These are phyloP conservation scores for Cygnus buccinator DNA, from an alignment of 2,113 vertebrate genomes.

Conservation along the genomic window DNA sequence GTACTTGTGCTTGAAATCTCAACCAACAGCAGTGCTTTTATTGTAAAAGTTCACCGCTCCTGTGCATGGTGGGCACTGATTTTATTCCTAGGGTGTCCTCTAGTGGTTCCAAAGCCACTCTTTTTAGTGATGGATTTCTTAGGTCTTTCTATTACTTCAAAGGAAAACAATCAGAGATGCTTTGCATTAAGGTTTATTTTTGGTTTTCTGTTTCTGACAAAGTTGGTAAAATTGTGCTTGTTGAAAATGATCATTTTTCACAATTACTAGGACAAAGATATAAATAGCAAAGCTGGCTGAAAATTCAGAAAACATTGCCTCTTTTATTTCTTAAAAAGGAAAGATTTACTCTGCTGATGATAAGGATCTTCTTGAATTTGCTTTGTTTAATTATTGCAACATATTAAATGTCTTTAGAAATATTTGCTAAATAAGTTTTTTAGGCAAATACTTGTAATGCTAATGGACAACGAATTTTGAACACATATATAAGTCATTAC, in stretches of 20 bases:
- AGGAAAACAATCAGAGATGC: background rate
- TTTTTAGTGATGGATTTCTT: background rate
- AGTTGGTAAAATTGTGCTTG: background rate
- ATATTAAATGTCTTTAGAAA: background rate
- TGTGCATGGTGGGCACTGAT: background rate
- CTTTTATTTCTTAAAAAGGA: background rate
- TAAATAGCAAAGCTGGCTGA: background rate
- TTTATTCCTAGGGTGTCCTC: slow-evolving; percentile 61
- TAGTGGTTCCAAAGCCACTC: slow-evolving; percentile 31
- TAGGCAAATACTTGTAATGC: background rate
- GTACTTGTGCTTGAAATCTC: background rate
- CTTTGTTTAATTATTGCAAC: background rate
- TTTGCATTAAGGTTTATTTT: background rate
- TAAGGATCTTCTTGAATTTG: background rate
- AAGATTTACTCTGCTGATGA: background rate
- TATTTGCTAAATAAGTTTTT: background rate
- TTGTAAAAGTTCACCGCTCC: background rate
- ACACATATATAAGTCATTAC: background rate
- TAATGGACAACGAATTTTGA: background rate
- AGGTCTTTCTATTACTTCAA: background rate
- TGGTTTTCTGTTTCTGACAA: slow-evolving; percentile 17
- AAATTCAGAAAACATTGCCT: background rate
- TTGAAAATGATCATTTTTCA: background rate
- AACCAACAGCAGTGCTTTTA: background rate
- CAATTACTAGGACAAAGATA: background rate